Evolutionary conservation across 2,797 vertebrate genomes (phyloP).

Genomic region (Aselliscus stoliczkanus): DNA sequence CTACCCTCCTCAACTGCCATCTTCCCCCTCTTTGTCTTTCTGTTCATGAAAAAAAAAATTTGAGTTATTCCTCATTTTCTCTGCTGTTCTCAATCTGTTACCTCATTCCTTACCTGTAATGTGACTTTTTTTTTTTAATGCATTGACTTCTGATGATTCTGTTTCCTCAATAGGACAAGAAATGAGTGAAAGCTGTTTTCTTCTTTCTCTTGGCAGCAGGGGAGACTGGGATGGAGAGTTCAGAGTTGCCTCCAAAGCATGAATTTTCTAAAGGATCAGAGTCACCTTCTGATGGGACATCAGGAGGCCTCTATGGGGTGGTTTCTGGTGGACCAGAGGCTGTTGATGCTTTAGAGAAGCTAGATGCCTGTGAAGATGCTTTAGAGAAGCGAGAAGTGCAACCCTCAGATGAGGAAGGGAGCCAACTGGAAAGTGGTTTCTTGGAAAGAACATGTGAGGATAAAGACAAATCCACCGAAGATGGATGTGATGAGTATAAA

Average conservation of each 20-base stretch:
- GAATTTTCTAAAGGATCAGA: neutral
- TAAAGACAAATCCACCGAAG: neutral
- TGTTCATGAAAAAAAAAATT: neutral
- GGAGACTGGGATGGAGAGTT: neutral
- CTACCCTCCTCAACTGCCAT: neutral
- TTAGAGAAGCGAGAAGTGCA: neutral
- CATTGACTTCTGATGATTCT: neutral
- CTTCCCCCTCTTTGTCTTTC: neutral
- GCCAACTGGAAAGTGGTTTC: neutral
- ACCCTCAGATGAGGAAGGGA: neutral
- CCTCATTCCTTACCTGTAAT: neutral
- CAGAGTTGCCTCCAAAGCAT: neutral
- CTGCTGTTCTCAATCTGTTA: neutral
- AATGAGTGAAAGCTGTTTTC: neutral
- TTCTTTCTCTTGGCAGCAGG: slow-evolving; percentile 7
- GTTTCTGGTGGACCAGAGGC: neutral
- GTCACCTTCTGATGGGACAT: neutral
- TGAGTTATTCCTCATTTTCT: neutral
- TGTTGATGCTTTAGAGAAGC: neutral
- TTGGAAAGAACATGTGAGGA: neutral
- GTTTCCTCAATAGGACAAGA: neutral
- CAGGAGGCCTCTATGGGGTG: neutral
- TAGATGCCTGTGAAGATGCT: neutral
- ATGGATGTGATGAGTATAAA: neutral
- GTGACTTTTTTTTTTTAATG: neutral